Conservation (phyloP, 1,140 invertebrate genomes). For the Bombus superbus region DNA sequence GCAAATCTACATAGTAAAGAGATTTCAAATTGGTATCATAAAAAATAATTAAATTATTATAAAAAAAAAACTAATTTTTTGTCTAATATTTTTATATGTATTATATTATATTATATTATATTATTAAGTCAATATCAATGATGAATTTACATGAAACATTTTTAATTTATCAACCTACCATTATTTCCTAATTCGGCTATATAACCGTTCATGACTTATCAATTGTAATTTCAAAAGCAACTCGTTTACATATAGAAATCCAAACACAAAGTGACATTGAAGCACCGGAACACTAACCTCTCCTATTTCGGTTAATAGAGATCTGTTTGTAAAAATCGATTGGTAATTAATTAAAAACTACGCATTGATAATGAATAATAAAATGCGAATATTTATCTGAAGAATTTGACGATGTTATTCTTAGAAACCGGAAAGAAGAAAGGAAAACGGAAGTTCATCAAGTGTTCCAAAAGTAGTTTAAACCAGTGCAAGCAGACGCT, state of each 20-base stretch:
- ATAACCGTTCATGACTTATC: not conserved
- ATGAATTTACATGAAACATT: not conserved
- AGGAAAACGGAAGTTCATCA: conserved; percentile 29
- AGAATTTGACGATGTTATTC: conserved; percentile 34
- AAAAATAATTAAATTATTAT: too few species aligned
- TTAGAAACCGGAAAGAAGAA: conserved; percentile 19
- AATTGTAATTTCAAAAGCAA: too few species aligned
- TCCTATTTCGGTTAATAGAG: too few species aligned
- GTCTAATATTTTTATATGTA: not conserved
- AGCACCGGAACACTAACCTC: not conserved
- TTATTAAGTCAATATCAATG: not conserved
- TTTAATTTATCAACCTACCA: not conserved
- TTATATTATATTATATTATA: not conserved
- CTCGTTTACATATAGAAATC: not conserved
- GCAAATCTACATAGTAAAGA: too few species aligned
- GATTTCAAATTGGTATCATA: too few species aligned
- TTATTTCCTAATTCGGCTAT: not conserved
- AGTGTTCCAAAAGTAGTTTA: conserved; percentile 16
- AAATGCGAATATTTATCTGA: not conserved
- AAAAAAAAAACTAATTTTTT: not conserved
- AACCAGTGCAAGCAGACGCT: not conserved
- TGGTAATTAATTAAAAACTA: not conserved
- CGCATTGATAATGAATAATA: not conserved
- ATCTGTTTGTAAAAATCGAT: not conserved
- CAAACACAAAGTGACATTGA: conserved; percentile 1